Conservation (phyloP, 2,888 invertebrate genomes). For the Crematogaster levior region DNA sequence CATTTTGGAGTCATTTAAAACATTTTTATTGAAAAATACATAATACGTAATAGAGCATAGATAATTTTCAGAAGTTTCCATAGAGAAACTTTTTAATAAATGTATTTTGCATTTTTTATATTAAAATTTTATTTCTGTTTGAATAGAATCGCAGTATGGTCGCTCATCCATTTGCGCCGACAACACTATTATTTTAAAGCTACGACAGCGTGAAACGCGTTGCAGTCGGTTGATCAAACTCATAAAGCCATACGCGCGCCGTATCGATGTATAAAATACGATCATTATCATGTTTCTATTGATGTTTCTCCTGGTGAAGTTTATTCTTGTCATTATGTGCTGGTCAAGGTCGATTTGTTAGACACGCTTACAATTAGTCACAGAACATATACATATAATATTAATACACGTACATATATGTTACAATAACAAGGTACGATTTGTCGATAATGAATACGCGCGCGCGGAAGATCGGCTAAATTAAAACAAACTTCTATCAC, state of each 20-base stretch:
- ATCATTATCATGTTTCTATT: constrained; percentile 37
- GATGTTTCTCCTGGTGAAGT: constrained; percentile 2
- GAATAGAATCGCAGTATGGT: constrained; percentile 10
- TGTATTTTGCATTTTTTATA: neutral
- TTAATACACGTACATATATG: neutral
- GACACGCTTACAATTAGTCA: constrained; percentile 7
- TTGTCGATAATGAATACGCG: neutral
- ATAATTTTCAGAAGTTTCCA: too few relatives aligned
- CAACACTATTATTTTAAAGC: constrained; percentile 18
- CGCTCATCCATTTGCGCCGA: neutral
- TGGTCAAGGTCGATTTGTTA: constrained; percentile 20
- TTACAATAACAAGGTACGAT: neutral
- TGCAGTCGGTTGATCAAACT: constrained; percentile 19
- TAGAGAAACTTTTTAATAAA: neutral
- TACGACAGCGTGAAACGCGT: constrained; percentile 11
- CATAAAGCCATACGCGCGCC: neutral
- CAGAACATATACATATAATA: neutral
- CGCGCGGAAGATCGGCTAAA: neutral
- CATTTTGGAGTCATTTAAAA: too few relatives aligned
- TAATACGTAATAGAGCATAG: too few relatives aligned
- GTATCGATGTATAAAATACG: constrained; percentile 26
- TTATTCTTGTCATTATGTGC: constrained; percentile 24
- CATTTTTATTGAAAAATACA: too few relatives aligned
- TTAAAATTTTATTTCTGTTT: neutral
- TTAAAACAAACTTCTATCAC: constrained; percentile 7